Evolutionary conservation across 2,797 vertebrate genomes (phyloP), one percentile per base, ranked within the genome.

Genomic region (Hydrolagus colliei): DNA sequence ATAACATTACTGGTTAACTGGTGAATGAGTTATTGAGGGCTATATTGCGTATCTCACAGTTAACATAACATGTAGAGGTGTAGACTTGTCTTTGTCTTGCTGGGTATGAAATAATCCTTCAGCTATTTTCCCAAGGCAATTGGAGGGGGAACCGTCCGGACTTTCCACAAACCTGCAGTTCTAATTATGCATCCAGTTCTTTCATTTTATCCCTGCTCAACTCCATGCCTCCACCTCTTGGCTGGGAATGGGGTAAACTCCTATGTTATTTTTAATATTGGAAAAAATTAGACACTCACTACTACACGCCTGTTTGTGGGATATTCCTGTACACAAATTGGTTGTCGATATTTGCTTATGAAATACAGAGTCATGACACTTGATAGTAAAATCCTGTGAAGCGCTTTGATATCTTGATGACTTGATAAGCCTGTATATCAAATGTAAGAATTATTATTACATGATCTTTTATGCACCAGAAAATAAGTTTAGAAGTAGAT

Each of bases 1-100:
- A 84, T 84, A 84, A 84, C 65, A 41, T 84, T 84, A 35, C 65
- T 68, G 41, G 16, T 84, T 84, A 67, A 41, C 79, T 84, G 63
- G 22, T 18, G 71, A 77, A 77, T 77, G 75, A 59, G 41, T 77
- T 77, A 77, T 77, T 77, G 61, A 77, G 71, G 63, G n/a, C 79
- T 71, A 67, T 18, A 71, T 52, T 35, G 79, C 41, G 27, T 71
- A 63, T 35, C 41, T 18, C 71, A 84, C 65, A 84, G 79, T 84
- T 52, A 35, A 10, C 65, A 41, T 84, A 67, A 52, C 65, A 77
- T 77, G 75, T 52, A 20, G n/a, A 20, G 75, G 75, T 77, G 75
- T 77, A 84, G 32, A 71, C 65, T 20, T 84, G 67, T 79, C 52
- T 41, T 35, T 84, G 79, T 9, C 35, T 84, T 68, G n/a, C 67